Percentiles rank a stretch among this genome's conserved stretches.
phyloP scores from a whole-genome alignment of 2,113 vertebrate species.

The Hippocampus barbouri region DNA sequence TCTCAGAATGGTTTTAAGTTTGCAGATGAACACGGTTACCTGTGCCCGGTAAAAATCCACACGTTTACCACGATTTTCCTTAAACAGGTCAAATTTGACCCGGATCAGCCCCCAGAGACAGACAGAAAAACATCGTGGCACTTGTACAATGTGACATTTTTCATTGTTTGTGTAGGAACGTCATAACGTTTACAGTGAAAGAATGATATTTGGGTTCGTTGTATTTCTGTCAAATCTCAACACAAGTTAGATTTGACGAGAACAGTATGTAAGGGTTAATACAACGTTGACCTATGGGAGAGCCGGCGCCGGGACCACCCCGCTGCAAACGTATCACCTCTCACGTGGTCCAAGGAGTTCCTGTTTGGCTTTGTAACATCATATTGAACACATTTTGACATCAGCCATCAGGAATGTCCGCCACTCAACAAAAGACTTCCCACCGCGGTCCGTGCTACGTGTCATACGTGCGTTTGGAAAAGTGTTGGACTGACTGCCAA shows the following conservation, averaged over 20 bases:
- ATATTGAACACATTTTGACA: constrained; percentile 62
- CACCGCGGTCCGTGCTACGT: constrained; percentile 39
- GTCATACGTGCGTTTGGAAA: constrained; percentile 17
- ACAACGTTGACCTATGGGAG: constrained; percentile 27
- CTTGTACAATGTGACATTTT: too few relatives aligned
- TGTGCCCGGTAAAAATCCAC: too few relatives aligned
- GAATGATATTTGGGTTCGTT: not conserved
- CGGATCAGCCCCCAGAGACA: too few relatives aligned
- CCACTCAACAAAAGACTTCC: constrained; percentile 61
- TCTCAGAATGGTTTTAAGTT: too few relatives aligned
- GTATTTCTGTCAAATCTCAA: not conserved
- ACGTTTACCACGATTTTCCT: too few relatives aligned
- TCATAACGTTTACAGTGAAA: not conserved
- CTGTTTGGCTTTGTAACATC: constrained; percentile 57
- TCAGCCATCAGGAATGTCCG: constrained; percentile 69
- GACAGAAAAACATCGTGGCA: too few relatives aligned
- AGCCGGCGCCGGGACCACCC: constrained; percentile 55
- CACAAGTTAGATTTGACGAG: not conserved
- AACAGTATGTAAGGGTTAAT: not conserved
- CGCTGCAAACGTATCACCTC: constrained; percentile 57
- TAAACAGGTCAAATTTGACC: too few relatives aligned
- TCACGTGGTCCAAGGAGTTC: constrained; percentile 47
- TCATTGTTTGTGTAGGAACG: too few relatives aligned
- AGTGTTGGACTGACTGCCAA: constrained; percentile 45
- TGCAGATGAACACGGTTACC: too few relatives aligned